Evolutionary conservation across 2,888 invertebrate genomes (phyloP).

Genomic region (Latheticus oryzae): DNA sequence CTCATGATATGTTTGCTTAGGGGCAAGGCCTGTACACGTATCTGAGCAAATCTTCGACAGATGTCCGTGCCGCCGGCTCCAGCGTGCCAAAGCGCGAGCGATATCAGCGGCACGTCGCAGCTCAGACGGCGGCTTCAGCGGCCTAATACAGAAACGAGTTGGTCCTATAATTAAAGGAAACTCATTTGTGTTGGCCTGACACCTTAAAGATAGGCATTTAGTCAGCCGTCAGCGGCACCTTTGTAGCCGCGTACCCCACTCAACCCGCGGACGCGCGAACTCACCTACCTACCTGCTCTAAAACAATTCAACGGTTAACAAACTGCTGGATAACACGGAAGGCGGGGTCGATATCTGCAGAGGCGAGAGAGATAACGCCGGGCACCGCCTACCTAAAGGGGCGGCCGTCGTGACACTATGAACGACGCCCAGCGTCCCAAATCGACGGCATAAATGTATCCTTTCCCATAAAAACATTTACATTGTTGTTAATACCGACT

Average conservation of each 20-base stretch:
- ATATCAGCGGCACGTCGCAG: conserved; percentile 31
- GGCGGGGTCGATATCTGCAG: conserved; percentile 62
- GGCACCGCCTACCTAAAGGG: conserved; percentile 55
- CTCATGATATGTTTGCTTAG: conserved; percentile 67
- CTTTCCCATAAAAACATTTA: no score
- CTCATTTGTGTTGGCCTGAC: conserved; percentile 67
- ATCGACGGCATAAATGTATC: no score
- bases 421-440: conserved; percentile 47
- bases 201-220: conserved; percentile 68
- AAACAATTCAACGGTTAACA: conserved; percentile 65
- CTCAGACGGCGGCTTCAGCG: conserved; percentile 54
- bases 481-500: no score
- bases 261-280: conserved; percentile 67
- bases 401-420: conserved; percentile 53
- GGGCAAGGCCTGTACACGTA: conserved; percentile 62
- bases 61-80: background rate
- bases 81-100: conserved; percentile 16
- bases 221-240: conserved; percentile 67
- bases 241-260: conserved; percentile 62
- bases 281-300: conserved; percentile 65
- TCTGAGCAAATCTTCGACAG: conserved; percentile 38
- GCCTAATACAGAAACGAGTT: conserved; percentile 64
- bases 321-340: conserved; percentile 63
- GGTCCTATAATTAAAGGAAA: conserved; percentile 67
- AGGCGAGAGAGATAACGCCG: conserved; percentile 59